A percentile compares a stretch with the other conserved stretches of the same genome.
Conservation (phyloP, 1,140 invertebrate species). For the Linepithema humile region DNA sequence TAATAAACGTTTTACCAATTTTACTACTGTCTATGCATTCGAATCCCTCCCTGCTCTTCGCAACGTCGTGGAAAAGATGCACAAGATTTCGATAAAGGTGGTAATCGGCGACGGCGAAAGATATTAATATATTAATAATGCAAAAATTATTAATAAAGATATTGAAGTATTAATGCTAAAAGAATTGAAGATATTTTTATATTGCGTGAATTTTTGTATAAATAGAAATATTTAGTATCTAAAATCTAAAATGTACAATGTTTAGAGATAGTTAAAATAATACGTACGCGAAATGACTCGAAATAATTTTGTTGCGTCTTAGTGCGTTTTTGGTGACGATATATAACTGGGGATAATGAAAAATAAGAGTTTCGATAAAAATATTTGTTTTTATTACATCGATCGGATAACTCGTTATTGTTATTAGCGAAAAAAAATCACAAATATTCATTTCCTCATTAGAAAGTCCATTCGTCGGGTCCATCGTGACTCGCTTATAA, state of each 20-base stretch:
- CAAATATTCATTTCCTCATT: slow-evolving; percentile 63
- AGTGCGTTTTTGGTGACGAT: background rate
- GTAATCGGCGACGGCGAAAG: background rate
- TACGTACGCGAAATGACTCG: background rate
- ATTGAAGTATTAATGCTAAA: no score
- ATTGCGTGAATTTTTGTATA: background rate
- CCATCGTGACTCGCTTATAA: slow-evolving; percentile 60
- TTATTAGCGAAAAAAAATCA: slow-evolving; percentile 76
- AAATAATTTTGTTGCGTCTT: background rate
- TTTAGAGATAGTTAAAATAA: background rate
- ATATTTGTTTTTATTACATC: slow-evolving; percentile 77
- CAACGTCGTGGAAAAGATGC: background rate
- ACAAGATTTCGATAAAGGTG: background rate
- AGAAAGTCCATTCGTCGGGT: slow-evolving; percentile 69
- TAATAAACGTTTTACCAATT: slow-evolving; percentile 85
- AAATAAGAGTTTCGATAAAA: slow-evolving; percentile 69
- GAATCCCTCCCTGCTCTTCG: background rate
- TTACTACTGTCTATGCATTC: slow-evolving; percentile 75
- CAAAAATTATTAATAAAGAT: no score
- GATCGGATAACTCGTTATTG: slow-evolving; percentile 73
- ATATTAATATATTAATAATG: background rate
- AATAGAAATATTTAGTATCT: no score
- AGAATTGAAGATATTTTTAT: no score
- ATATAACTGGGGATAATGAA: background rate
- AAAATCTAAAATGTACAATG: background rate